Evolutionary conservation across 1,140 invertebrate species (phyloP).

Genomic region (Drosophila ironensis): DNA sequence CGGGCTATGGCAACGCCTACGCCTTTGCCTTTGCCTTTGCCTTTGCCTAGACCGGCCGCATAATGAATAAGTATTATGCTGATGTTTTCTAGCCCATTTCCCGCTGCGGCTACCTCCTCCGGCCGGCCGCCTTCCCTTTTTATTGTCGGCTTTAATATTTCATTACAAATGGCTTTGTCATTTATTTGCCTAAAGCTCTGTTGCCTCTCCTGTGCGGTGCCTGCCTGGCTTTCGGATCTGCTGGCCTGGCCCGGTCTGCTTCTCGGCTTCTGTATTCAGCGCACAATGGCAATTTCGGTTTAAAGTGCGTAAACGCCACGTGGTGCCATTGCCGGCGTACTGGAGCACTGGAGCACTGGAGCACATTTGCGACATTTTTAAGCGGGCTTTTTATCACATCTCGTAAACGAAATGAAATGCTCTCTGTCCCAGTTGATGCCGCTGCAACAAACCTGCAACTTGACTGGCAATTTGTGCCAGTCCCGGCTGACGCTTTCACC

Average conservation of each 20-base stretch:
- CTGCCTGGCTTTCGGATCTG: too few species aligned
- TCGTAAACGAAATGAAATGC: constrained; percentile 21
- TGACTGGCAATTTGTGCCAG: constrained; percentile 25
- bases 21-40: too few species aligned
- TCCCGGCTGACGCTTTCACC: not conserved
- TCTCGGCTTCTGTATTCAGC: not conserved
- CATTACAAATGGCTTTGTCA: constrained; percentile 47
- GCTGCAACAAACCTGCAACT: constrained; percentile 32
- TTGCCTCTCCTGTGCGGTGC: too few species aligned
- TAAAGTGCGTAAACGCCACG: constrained; percentile 41
- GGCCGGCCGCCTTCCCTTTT: constrained; percentile 6
- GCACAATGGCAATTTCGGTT: constrained; percentile 37
- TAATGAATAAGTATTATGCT: constrained; percentile 68
- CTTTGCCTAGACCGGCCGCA: constrained; percentile 34
- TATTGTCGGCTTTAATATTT: constrained; percentile 42
- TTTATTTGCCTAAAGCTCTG: constrained; percentile 27
- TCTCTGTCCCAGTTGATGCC: constrained; percentile 11
- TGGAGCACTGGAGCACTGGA: not conserved
- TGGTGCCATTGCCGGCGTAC: constrained; percentile 11
- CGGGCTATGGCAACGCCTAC: not conserved
- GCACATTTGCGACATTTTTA: constrained; percentile 29
- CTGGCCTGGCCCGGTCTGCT: not conserved
- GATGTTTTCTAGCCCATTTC: constrained; percentile 40
- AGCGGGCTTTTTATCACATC: constrained; percentile 56
- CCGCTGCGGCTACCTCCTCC: constrained; percentile 1